Base-by-base conservation (phyloP, 2,113 vertebrate species). In the Poeciliopsis retropinna region DNA sequence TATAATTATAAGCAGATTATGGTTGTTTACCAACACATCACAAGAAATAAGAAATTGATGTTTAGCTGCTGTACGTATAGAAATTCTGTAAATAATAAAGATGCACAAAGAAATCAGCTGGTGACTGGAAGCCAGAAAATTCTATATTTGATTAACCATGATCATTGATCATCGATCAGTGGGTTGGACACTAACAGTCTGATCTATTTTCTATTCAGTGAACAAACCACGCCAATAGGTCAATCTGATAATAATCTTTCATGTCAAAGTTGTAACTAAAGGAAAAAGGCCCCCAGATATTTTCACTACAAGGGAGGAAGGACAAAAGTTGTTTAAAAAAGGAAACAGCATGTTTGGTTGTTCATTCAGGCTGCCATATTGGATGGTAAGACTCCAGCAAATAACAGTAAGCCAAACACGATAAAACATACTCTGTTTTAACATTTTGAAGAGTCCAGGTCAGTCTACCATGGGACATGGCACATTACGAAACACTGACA, bases 1-100 rank as follows among this genome's bases (percentile, higher is more conserved):
- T n/a, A n/a, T n/a, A n/a, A n/a, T 86, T 75, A 85, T 85, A 80
- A 76, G 82, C 76, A 31, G 68, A 88, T 86, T 89, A 81, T 88
- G 79, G 66, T 84, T 78, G 25, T 84, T 86, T 82, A 77, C 39
- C 6, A 31, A 61, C 28, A 29, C 30, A 37, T 12, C 57, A 64
- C 17, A 32, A 2, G 61, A 1, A 71, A 28, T 62, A 11, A 65
- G 25, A 66, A 71, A 68, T 66, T 1, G 34, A 51, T 62, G 64
- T 72, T 78, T 57, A 57, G 19, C 51, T 57, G 51, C 51, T n/a
- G 25, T 57, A 57, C 8, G 10, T 9, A 10, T 57, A 3, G 34
- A 37, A 25, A 57, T 57, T n/a, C 9, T n/a, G 25, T n/a, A n/a
- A 57, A 57, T 57, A 57, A 5, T 6, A 25, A 57, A 57, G 19